Conservation (phyloP, 2,888 invertebrate species). For the Nemoura dubitans region DNA sequence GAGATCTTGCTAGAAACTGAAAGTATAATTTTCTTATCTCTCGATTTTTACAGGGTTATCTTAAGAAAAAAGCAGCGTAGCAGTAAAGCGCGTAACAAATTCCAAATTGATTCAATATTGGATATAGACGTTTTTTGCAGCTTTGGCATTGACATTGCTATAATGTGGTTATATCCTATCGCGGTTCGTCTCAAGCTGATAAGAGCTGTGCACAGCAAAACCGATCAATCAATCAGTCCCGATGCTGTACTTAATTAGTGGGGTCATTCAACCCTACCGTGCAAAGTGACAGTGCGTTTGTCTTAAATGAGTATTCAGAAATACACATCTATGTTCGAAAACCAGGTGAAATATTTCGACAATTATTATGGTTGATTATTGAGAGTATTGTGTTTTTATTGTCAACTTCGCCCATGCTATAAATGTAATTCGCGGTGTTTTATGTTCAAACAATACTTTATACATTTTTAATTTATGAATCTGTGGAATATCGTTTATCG, state of each 20-base stretch:
- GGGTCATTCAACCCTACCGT: neutral
- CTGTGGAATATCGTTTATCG: too few relatives aligned
- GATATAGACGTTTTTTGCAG: neutral
- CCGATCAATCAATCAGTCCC: neutral
- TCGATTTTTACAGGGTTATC: neutral
- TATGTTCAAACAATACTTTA: too few relatives aligned
- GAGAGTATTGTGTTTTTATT: too few relatives aligned
- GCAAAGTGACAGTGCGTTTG: neutral
- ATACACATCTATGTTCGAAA: too few relatives aligned
- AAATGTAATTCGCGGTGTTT: too few relatives aligned
- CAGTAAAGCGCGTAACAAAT: neutral
- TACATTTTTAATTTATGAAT: too few relatives aligned
- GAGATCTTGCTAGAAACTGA: neutral
- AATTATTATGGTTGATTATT: too few relatives aligned
- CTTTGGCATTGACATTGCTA: constrained; percentile 12
- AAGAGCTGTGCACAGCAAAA: neutral
- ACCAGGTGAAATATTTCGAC: too few relatives aligned
- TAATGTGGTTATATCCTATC: neutral
- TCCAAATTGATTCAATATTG: neutral
- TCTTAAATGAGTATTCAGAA: neutral
- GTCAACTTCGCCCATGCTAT: too few relatives aligned
- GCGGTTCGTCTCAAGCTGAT: neutral
- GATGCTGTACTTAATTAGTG: neutral
- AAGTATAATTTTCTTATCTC: neutral
- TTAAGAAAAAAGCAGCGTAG: neutral